Base-by-base conservation (phyloP, 2,888 invertebrate genomes). In the Andrena marginata region DNA sequence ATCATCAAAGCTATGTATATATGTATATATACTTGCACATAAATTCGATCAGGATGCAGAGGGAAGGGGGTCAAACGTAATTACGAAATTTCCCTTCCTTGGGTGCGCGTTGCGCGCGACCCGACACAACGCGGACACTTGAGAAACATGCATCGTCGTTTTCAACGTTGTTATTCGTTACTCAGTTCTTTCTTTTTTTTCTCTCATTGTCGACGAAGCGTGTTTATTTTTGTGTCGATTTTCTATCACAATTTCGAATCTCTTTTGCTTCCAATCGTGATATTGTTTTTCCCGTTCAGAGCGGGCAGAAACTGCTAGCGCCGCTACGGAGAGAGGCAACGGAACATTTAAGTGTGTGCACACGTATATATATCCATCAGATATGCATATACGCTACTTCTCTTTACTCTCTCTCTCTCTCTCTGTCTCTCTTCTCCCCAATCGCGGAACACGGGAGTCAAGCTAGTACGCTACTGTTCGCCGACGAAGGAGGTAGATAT, bases 391-490 rank as follows among this genome's bases (percentile, higher is more conserved):
- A 60, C 63, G 8, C 60, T 69, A 81, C 73, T 80, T 64, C n/a
- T 64, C 42, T 62, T 68, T 42, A n/a, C 29, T 60, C 31, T 48
- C 51, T 23, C 56, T 68, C 31, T n/a, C 51, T 1, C n/a, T 60
- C 29, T 7, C 29, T 60, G 6, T 62, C 20, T 62, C 20, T 13
- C 42, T 49, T 20, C 13, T 29, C 23, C 16, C 60, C 48, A 5
- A 26, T 48, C 29, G 33, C 68, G 23, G 29, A 85, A 84, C 85
- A 31, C 79, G 87, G 84, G 84, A 84, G 71, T 42, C 1, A 84
- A 87, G 67, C 85, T 88, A 90, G 86, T 85, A 77, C 87, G 84
- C 87, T 90, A 90, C 82, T 62, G 62, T 85, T 56, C 51, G 49
- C 80, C 73, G 80, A 84, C 80, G 68, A 77, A 88, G 82, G 73